Conservation (phyloP, 2,888 invertebrate species). For the Cryptocheilus praepositus region DNA sequence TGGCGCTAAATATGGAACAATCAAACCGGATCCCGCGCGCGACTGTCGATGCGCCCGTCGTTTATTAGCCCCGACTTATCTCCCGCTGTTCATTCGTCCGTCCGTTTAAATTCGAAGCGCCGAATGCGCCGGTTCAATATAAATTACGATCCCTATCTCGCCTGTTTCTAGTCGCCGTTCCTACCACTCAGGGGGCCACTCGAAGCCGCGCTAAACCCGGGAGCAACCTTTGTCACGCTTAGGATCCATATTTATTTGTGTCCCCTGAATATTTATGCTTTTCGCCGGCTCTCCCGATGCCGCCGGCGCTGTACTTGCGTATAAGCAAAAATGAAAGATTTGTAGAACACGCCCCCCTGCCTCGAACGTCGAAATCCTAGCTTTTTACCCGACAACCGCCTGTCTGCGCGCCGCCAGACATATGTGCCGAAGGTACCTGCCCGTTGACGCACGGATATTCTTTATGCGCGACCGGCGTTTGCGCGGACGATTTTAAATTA, state of each 20-base stretch:
- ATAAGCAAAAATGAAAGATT: constrained; percentile 4
- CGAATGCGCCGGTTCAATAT: constrained; percentile 48
- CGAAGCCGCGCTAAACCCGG: constrained; percentile 40
- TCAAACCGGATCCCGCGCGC: not conserved
- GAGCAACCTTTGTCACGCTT: constrained; percentile 41
- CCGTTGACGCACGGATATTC: no score
- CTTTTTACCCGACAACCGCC: no score
- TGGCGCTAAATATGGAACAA: no score
- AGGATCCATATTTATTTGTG: not conserved
- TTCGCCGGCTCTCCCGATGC: not conserved
- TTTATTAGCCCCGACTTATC: constrained; percentile 47
- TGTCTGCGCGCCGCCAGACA: not conserved
- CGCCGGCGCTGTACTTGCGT: no score
- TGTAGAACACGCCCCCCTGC: not conserved
- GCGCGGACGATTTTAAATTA: no score
- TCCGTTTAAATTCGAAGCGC: constrained; percentile 52
- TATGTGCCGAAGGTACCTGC: not conserved
- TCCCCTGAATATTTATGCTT: not conserved
- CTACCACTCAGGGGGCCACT: constrained; percentile 37
- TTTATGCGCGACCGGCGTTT: no score
- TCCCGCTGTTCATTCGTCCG: constrained; percentile 34
- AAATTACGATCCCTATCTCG: constrained; percentile 58
- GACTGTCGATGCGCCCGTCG: constrained; percentile 16
- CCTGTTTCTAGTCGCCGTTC: constrained; percentile 36
- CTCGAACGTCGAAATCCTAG: not conserved